Base-by-base conservation (phyloP, 2,888 invertebrate species). In the Caradrina kadenii region DNA sequence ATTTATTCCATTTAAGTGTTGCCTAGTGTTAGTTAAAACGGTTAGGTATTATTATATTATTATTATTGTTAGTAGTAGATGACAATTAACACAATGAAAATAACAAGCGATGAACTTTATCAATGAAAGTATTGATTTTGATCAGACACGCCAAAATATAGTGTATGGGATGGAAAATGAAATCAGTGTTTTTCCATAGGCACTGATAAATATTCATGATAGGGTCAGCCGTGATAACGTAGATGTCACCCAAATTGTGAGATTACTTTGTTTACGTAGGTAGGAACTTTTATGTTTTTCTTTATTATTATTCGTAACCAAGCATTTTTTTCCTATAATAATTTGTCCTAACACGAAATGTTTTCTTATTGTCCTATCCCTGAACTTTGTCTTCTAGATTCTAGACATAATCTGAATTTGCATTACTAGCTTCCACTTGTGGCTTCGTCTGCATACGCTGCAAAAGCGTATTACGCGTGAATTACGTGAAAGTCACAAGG, bases 151-250 rank as follows among this genome's bases (percentile, higher is more conserved):
- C 69, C 63, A 72, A 79, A 78, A 79, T 78, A 66, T 21, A 45
- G 17, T 35, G 45, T 45, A 71, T 69, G 77, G 73, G 84, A 85
- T 86, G 84, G 84, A 86, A 88, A 88, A 87, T 80, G 67, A 89
- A 91, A 92, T 90, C 91, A 86, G 90, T 90, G 86, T 90, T 93
- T 93, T 93, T 93, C 92, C 92, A 88, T 88, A 79, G 83, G 75
- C 84, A 84, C 91, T 91, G 91, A 94, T 93, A 93, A 94, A 93
- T 93, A 93, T 94, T 93, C 92, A 94, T 93, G 89, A 88, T 89
- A 87, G 88, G 88, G 87, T 89, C 88, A 87, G 83, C 69, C 74
- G 62, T 81, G 92, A 93, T 92, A 93, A 91, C 88, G 84, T 82
- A 69, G 82, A 79, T 87, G 90, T 87, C 89, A 87, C 77, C 86